Evolutionary conservation across 2,113 vertebrate species (phyloP).

Genomic region (Rhinolophus sinicus): DNA sequence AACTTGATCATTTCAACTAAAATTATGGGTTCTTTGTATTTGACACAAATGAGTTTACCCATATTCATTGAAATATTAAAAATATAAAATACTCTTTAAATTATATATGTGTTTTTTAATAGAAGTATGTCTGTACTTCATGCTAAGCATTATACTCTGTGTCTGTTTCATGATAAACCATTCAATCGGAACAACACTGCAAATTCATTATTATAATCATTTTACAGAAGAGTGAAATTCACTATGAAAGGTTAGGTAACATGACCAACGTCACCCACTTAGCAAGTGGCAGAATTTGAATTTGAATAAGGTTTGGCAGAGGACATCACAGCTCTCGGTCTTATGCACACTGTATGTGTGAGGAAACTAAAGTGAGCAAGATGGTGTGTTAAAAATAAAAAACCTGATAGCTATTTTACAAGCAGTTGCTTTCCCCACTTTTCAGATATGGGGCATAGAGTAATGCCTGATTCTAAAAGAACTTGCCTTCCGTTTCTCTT

Average conservation of each 20-base stretch:
- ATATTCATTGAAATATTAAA: not conserved
- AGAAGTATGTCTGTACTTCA: not conserved
- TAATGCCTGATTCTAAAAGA: not conserved
- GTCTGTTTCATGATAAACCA: not conserved
- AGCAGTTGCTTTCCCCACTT: not conserved
- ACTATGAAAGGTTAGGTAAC: not conserved
- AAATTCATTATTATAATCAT: not conserved
- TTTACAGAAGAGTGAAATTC: not conserved
- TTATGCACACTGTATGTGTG: not conserved
- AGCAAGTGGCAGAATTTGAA: not conserved
- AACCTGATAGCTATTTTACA: not conserved
- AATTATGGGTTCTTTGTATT: not conserved
- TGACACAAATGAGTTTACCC: not conserved
- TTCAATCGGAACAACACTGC: not conserved
- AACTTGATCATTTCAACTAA: not conserved
- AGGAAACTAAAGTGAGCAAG: slow-evolving; percentile 11
- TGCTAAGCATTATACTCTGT: not conserved
- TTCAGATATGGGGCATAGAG: not conserved
- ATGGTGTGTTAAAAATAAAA: not conserved
- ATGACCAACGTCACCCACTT: not conserved
- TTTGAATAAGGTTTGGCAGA: not conserved
- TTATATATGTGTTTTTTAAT: not conserved
- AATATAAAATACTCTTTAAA: not conserved
- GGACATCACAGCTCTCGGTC: not conserved
- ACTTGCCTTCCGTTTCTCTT: not conserved